These are phyloP conservation scores for Coecobrya sp. DNA, from an alignment of 2,888 invertebrate species.

Conservation along the genomic window DNA sequence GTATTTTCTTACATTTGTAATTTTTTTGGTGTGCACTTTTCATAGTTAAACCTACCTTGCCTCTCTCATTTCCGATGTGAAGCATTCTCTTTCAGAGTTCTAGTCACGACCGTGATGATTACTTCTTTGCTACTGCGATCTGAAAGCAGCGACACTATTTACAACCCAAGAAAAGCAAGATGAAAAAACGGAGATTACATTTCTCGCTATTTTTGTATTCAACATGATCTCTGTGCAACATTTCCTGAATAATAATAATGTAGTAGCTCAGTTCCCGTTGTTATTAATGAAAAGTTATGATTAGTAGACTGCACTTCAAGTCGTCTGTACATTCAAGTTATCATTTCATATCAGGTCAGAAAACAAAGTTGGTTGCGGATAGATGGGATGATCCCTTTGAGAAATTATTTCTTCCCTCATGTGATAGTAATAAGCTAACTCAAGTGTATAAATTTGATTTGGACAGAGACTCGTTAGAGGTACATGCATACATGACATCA, in stretches of 20 bases:
- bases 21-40: not conserved
- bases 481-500: not conserved
- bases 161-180: not conserved
- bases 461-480: not conserved
- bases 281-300: slow-evolving; percentile 50
- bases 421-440: not conserved
- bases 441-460: slow-evolving; percentile 50
- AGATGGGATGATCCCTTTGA: slow-evolving; percentile 33
- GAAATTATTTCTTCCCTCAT: slow-evolving; percentile 39
- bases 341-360: not conserved
- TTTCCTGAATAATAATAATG: slow-evolving; percentile 36
- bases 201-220: slow-evolving; percentile 38
- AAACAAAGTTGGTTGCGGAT: slow-evolving; percentile 4
- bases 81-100: too few relatives aligned
- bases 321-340: not conserved
- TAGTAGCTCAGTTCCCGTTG: not conserved
- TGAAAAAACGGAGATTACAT: not conserved
- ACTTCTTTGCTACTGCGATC: not conserved
- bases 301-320: slow-evolving; percentile 25
- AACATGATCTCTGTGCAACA: not conserved
- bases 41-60: not conserved
- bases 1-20: not conserved
- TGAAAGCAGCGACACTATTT: not conserved
- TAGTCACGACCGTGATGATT: too few relatives aligned
- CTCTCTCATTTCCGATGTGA: too few relatives aligned